A percentile compares a stretch with the other conserved stretches of the same genome.
These are phyloP conservation scores for Apodemus speciosus DNA, from an alignment of 2,113 vertebrate genomes.

Conservation along the genomic window DNA sequence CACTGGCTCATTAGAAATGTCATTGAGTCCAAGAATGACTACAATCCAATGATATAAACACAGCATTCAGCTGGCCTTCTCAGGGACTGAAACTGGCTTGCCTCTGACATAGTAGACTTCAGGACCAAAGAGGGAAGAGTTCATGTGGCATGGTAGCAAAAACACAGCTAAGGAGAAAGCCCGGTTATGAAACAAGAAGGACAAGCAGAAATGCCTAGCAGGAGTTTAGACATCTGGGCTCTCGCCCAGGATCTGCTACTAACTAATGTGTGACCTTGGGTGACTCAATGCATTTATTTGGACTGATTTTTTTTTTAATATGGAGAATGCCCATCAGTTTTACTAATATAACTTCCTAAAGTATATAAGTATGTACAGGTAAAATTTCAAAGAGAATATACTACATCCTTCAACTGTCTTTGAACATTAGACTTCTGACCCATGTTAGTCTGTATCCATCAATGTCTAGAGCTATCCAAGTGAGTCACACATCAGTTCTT, in stretches of 20 bases:
- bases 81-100: neutral
- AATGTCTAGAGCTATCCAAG: constrained; percentile 21
- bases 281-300: constrained; percentile 42
- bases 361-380: neutral
- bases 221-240: neutral
- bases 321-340: neutral
- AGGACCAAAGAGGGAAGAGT: constrained; percentile 18
- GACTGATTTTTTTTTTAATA: neutral
- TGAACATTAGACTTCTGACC: neutral
- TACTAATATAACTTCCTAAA: constrained; percentile 22
- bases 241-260: neutral
- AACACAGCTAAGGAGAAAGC: neutral
- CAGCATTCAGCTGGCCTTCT: neutral
- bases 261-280: constrained; percentile 21
- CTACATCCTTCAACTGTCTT: neutral
- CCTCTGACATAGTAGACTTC: neutral
- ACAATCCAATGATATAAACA: neutral
- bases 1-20: constrained; percentile 51
- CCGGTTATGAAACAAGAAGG: neutral
- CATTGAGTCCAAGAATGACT: constrained; percentile 50
- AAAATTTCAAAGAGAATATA: neutral
- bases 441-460: neutral
- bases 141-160: neutral
- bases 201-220: neutral
- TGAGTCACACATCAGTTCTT: neutral